phyloP scores from a whole-genome alignment of 2,797 vertebrate species.

The Coregonus sp. region DNA sequence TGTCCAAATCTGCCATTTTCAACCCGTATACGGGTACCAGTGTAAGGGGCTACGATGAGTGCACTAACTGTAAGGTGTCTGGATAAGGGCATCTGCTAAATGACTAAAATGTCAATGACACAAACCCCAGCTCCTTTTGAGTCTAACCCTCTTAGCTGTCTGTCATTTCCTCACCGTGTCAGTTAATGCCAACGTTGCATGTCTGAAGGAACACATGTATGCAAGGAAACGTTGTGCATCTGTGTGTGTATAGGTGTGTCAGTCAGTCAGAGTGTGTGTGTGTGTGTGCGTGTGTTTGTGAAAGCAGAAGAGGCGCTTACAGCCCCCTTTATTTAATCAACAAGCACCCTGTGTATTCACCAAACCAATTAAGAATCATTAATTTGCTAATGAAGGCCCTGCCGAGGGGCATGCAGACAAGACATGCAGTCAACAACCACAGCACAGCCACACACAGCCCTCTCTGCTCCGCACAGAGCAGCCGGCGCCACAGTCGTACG shows the following conservation, averaged over 20 bases:
- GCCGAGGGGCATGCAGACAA: slow-evolving; percentile 68
- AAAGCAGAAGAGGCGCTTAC: slow-evolving; percentile 15
- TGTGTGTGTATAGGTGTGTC: not conserved
- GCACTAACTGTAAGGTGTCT: too few species aligned
- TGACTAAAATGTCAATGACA: not conserved
- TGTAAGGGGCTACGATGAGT: not conserved
- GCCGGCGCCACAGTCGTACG: slow-evolving; percentile 49
- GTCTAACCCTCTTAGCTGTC: not conserved
- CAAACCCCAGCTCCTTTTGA: slow-evolving; percentile 47
- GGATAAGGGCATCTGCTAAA: too few species aligned
- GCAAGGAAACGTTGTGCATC: slow-evolving; percentile 39
- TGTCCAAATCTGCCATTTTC: too few species aligned
- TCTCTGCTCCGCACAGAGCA: slow-evolving; percentile 54
- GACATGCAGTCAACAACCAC: slow-evolving; percentile 65
- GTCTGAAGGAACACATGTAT: slow-evolving; percentile 26
- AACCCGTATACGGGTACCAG: too few species aligned
- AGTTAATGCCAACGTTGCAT: slow-evolving; percentile 50
- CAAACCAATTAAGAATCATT: slow-evolving; percentile 79
- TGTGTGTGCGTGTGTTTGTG: slow-evolving; percentile 31
- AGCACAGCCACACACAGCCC: slow-evolving; percentile 47
- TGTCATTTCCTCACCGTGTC: slow-evolving; percentile 37
- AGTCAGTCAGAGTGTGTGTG: slow-evolving; percentile 23
- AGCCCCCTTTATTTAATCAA: slow-evolving; percentile 70
- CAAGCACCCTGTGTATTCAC: slow-evolving; percentile 77
- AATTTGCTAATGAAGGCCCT: slow-evolving; percentile 79